Percentiles rank a stretch among this genome's conserved stretches.
These are phyloP conservation scores for Chionoecetes opilio DNA, from an alignment of 1,140 invertebrate genomes.

Conservation along the genomic window DNA sequence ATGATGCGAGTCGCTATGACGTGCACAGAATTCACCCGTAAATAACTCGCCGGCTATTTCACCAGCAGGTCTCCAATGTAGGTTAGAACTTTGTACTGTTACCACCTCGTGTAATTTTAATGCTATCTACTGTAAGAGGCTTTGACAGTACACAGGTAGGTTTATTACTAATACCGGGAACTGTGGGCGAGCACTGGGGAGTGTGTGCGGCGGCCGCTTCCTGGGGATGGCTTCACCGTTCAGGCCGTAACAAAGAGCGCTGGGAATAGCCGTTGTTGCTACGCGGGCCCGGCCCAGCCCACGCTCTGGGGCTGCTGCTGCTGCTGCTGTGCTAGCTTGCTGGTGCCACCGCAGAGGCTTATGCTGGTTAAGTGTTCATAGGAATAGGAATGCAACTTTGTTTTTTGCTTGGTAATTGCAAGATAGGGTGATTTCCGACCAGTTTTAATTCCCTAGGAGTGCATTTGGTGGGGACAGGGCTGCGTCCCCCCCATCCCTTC, in stretches of 20 bases:
- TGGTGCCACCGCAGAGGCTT: neutral
- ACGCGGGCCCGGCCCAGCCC: constrained; percentile 62
- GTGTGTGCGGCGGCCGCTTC: constrained; percentile 47
- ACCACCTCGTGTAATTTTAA: constrained; percentile 52
- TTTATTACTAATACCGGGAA: neutral
- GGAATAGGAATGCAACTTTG: neutral
- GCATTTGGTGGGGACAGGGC: too few relatives aligned
- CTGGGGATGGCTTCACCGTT: constrained; percentile 72
- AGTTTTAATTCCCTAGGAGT: neutral
- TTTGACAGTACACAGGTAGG: neutral
- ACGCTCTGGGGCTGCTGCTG: constrained; percentile 38
- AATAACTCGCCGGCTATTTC: constrained; percentile 66
- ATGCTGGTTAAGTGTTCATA: neutral
- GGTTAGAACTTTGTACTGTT: constrained; percentile 74
- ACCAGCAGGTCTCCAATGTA: constrained; percentile 70
- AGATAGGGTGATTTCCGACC: neutral
- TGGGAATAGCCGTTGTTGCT: constrained; percentile 78
- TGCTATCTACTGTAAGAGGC: neutral
- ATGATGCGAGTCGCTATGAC: too few relatives aligned
- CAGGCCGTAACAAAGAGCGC: constrained; percentile 75
- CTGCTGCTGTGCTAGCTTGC: constrained; percentile 28
- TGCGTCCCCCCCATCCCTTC: neutral
- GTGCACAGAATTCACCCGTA: neutral
- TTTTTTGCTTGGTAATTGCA: neutral
- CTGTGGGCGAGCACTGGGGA: neutral